Percentiles rank a stretch among this genome's conserved stretches.
Evolutionary conservation across 2,888 invertebrate genomes (phyloP).

Genomic region (Plagodis pulveraria): DNA sequence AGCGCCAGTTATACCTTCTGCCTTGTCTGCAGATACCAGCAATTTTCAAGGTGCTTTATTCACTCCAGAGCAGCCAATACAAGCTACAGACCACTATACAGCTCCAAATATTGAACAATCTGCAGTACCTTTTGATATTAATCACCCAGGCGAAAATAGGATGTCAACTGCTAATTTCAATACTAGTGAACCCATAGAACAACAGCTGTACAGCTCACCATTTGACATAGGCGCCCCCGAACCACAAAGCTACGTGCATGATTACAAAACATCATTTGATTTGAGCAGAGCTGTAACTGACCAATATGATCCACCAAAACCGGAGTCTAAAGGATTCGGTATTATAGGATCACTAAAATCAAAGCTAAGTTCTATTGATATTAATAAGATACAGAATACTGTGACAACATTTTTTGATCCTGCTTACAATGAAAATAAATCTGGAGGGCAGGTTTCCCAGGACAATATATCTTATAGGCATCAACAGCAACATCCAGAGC

Average conservation of each 20-base stretch:
- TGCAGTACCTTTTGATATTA: conserved; percentile 41
- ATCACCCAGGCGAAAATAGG: conserved; percentile 20
- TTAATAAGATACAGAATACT: conserved; percentile 76
- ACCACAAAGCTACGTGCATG: conserved; percentile 35
- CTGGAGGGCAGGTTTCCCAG: conserved; percentile 37
- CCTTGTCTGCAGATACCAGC: conserved; percentile 23
- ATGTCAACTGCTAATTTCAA: conserved; percentile 39
- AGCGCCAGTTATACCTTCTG: conserved; percentile 46
- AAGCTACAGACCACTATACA: conserved; percentile 10
- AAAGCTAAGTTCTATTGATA: conserved; percentile 72
- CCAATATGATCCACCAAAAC: conserved; percentile 51
- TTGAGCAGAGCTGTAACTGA: conserved; percentile 65
- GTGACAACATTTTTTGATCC: conserved; percentile 81
- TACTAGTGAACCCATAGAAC: conserved; percentile 36
- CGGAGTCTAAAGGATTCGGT: conserved; percentile 67
- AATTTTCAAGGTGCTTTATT: conserved; percentile 64
- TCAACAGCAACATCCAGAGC: conserved; percentile 36
- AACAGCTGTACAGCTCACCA: conserved; percentile 26
- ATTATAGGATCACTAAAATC: conserved; percentile 79
- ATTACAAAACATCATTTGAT: conserved; percentile 67
- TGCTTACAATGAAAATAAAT: conserved; percentile 61
- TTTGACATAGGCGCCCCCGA: conserved; percentile 39
- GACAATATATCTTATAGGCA: conserved; percentile 41
- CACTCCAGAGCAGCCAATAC: conserved; percentile 49
- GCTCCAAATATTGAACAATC: conserved; percentile 26